phyloP scores from a whole-genome alignment of 2,113 vertebrate species.

The Phalacrocorax carbo region DNA sequence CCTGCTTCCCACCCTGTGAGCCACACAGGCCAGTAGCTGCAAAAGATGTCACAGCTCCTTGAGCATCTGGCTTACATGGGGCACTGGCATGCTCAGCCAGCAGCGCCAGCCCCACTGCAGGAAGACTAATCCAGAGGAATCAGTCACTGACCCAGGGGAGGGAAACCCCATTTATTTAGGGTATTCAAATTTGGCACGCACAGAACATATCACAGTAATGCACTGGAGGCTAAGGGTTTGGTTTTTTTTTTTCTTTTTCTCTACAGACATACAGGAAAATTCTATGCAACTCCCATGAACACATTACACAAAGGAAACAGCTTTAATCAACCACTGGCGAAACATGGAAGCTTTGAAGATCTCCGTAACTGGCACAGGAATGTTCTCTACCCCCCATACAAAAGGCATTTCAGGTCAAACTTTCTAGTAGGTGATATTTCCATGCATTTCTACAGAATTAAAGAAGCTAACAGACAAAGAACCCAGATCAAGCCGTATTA shows the following conservation, averaged over 20 bases:
- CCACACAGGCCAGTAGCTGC: neutral
- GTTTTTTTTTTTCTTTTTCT: constrained; percentile 13
- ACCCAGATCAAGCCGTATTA: constrained; percentile 22
- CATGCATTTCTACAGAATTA: constrained; percentile 65
- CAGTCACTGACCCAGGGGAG: constrained; percentile 41
- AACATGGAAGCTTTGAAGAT: constrained; percentile 62
- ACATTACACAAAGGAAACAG: constrained; percentile 66
- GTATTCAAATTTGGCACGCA: constrained; percentile 38
- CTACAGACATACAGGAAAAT: constrained; percentile 65
- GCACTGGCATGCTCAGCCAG: neutral
- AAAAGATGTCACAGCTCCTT: neutral
- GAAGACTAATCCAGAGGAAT: neutral
- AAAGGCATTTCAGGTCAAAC: constrained; percentile 65
- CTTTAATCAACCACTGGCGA: constrained; percentile 67
- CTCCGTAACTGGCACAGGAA: constrained; percentile 63
- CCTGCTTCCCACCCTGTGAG: fast-evolving
- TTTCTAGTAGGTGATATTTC: constrained; percentile 57
- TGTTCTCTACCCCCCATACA: constrained; percentile 47
- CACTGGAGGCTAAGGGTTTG: constrained; percentile 49
- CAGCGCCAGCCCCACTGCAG: neutral
- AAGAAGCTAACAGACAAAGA: constrained; percentile 61
- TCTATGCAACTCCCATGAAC: constrained; percentile 74
- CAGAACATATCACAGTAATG: constrained; percentile 49
- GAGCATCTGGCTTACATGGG: fast-evolving
- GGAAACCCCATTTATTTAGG: constrained; percentile 57